These are phyloP conservation scores for Chymomyza caudatula DNA, from an alignment of 2,888 invertebrate species.

Conservation along the genomic window DNA sequence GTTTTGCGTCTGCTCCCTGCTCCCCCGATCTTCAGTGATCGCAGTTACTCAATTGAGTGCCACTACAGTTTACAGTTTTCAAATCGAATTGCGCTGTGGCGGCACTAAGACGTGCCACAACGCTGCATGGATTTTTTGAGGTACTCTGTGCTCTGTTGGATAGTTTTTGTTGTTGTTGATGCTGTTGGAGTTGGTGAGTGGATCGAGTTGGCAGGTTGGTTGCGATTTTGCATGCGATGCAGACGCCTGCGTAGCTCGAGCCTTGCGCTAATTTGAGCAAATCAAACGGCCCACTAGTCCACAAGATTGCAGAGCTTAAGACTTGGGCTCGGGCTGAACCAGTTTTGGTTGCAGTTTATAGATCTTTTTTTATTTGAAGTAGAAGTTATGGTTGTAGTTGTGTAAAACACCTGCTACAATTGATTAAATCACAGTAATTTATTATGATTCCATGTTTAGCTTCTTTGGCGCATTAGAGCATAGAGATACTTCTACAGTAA, in stretches of 20 bases:
- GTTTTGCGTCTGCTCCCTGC: conserved; percentile 26
- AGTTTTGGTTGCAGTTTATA: conserved; percentile 30
- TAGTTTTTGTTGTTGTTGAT: no score
- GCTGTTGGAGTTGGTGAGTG: background rate
- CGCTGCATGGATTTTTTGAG: background rate
- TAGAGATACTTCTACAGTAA: background rate
- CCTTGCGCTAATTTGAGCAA: conserved; percentile 54
- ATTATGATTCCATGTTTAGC: conserved; percentile 41
- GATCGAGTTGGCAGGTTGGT: conserved; percentile 9
- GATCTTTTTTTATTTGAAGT: conserved; percentile 6
- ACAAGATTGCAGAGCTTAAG: background rate
- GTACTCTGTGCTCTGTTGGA: background rate
- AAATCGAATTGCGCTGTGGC: conserved; percentile 29
- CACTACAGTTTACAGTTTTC: conserved; percentile 27
- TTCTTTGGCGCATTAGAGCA: background rate
- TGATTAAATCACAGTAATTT: conserved; percentile 70
- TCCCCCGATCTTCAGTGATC: conserved; percentile 31
- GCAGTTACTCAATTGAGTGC: conserved; percentile 50
- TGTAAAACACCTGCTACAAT: conserved; percentile 71
- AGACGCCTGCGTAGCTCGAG: conserved; percentile 20
- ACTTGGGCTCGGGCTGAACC: conserved; percentile 20
- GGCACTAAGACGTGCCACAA: conserved; percentile 3
- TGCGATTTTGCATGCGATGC: background rate
- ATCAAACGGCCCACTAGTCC: conserved; percentile 48
- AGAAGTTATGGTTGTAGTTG: conserved; percentile 24